Evolutionary conservation across 2,113 vertebrate genomes (phyloP), one percentile per base, ranked within the genome.

Genomic region (Mungos mungo): DNA sequence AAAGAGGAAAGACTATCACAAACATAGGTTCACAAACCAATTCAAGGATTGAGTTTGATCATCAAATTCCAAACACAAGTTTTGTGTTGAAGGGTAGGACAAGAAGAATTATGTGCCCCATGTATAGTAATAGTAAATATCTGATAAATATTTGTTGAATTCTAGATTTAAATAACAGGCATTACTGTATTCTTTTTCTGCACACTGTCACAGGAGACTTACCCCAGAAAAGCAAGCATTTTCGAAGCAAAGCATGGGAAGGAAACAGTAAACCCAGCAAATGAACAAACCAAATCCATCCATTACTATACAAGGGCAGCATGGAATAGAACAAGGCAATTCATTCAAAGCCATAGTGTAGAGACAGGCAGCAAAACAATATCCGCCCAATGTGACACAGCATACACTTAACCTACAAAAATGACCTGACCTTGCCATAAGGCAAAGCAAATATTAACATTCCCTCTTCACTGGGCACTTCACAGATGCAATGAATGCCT

Each of bases 401-500:
- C n/a, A 90, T 50, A 72, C 77, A 84, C 38, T 86, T 93, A 96
- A 91, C 71, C 60, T 71, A 77, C 31, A 89, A 97, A 98, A 96
- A 96, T 63, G 92, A 95, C 68, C 12, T 92, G 92, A 93, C 50
- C 90, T 92, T 85, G 76, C 63, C 79, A 90, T 35, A 76, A 41
- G 38, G 54, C 86, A 97, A 89, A 94, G 47, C 83, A 95, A 96
- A 88, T 57, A 84, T 65, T 72, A 95, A 83, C 1, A 31, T 33
- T 95, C 79, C 60, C 79, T 95, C 57, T 95, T 90, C 88, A 72
- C 35, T 54, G 38, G 33, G 29, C 18, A 76, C 50, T 81, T 85
- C 41, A 57, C 60, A 96, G 66, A 93, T 74, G 68, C n/a, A 79
- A 79, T 81, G 29, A 50, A 41, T 54, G 47, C 25, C 23, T 94